Evolutionary conservation across 2,888 invertebrate species (phyloP), one percentile per base, ranked within the genome.

Genomic region (Agapostemon virescens): DNA sequence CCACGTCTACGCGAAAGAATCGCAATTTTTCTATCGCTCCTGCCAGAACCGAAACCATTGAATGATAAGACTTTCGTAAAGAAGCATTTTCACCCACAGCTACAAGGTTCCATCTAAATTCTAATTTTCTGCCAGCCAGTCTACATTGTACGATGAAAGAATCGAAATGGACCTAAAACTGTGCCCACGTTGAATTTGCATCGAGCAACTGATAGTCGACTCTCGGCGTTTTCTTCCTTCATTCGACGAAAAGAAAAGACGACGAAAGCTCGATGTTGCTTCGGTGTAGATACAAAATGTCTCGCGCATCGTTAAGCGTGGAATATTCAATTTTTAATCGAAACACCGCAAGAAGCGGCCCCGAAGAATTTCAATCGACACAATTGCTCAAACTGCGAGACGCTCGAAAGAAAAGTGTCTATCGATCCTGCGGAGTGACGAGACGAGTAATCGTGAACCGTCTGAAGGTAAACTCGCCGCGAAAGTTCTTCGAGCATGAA

Each of bases 401-500:
- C 30, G 42, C 1, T 26, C 26, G 6, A 13, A 67, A 30, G 40
- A 69, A 45, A 58, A 30, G 49, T 5, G 23, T 0, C 20, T 1
- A 33, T 61, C 36, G 45, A 49, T 13, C 20, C n/a, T 17, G 33
- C 23, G 9, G 36, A 17, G 40, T 23, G 45, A 40, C 42, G 69
- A 45, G 42, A 69, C 42, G 64, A 15, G 67, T 45, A 77, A 81
- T 64, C 74, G 55, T 52, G 20, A 13, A n/a, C n/a, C 13, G 7
- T n/a, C 69, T 69, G 61, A 42, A 69, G 49, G 20, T 15, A 58
- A 74, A 77, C 74, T 68, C 67, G 30, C 11, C 7, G 15, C 3
- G 20, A 55, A 73, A 73, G 26, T 76, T 70, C 52, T 73, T 74
- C 26, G 64, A 71, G 55, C 82, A 58, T 55, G 72, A 82, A 69